These are phyloP conservation scores for Oryzias curvinotus DNA, from an alignment of 2,113 vertebrate species.

Conservation along the genomic window DNA sequence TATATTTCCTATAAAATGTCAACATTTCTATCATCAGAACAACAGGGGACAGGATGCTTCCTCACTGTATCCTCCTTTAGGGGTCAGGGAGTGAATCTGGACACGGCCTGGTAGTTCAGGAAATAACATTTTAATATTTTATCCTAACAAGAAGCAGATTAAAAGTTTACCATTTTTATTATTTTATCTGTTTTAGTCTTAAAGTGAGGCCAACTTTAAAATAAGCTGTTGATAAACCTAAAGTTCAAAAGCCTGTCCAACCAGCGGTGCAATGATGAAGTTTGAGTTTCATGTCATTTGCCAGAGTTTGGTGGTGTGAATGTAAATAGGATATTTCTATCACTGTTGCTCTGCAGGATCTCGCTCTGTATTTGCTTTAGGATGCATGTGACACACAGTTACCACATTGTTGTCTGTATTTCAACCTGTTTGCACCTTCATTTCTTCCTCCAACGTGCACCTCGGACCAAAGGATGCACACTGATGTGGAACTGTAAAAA, in stretches of 20 bases:
- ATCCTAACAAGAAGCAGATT: no score
- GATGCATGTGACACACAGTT: background rate
- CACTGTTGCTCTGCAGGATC: background rate
- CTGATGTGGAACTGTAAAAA: constrained; percentile 4
- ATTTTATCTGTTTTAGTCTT: background rate
- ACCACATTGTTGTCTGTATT: background rate
- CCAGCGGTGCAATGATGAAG: background rate
- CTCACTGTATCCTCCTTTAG: no score
- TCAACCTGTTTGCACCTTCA: constrained; percentile 7
- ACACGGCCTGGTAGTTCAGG: no score
- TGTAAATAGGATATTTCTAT: constrained; percentile 12
- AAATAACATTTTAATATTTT: no score
- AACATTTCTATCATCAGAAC: no score
- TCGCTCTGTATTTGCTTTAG: background rate
- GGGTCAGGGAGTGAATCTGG: no score
- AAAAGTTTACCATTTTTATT: background rate
- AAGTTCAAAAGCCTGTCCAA: background rate
- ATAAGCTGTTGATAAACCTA: background rate
- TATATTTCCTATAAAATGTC: no score
- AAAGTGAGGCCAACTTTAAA: background rate
- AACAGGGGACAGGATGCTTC: no score
- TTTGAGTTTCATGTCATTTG: background rate
- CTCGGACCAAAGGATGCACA: constrained; percentile 7
- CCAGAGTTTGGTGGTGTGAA: constrained; percentile 13
- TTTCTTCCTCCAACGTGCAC: constrained; percentile 8